Conservation (phyloP, 1,140 invertebrate genomes). For the Drosophila azteca region DNA sequence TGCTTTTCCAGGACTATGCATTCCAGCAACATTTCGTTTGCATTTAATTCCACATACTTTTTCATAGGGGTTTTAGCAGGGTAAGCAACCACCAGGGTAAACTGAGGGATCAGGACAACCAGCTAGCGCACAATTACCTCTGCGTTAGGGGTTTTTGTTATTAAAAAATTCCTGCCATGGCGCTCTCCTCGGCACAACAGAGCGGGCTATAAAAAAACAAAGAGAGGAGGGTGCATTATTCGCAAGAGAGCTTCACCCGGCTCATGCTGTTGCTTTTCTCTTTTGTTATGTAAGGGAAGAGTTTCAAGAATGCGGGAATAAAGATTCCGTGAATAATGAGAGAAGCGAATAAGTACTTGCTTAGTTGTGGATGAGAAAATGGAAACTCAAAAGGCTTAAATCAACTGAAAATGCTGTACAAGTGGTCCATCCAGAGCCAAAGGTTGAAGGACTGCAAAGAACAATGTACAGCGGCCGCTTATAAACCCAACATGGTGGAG, state of each 20-base stretch:
- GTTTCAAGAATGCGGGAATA: constrained; percentile 36
- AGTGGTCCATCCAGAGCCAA: too few species aligned
- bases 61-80: constrained; percentile 11
- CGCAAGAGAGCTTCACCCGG: background rate
- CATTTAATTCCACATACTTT: constrained; percentile 33
- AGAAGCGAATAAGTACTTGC: constrained; percentile 22
- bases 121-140: too few species aligned
- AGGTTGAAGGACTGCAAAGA: too few species aligned
- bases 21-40: constrained; percentile 10
- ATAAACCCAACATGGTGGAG: too few species aligned
- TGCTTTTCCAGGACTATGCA: background rate
- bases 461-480: too few species aligned
- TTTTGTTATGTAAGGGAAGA: constrained; percentile 35
- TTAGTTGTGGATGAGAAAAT: constrained; percentile 16
- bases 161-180: constrained; percentile 45
- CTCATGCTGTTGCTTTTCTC: background rate
- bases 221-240: constrained; percentile 33
- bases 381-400: too few species aligned
- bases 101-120: too few species aligned
- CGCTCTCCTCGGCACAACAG: too few species aligned
- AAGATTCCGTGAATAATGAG: constrained; percentile 37
- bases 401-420: too few species aligned
- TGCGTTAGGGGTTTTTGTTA: constrained; percentile 47
- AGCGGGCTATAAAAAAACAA: background rate
- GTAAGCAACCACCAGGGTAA: constrained; percentile 5